phyloP scores from a whole-genome alignment of 2,113 vertebrate genomes.

The Takifugu bimaculatus region DNA sequence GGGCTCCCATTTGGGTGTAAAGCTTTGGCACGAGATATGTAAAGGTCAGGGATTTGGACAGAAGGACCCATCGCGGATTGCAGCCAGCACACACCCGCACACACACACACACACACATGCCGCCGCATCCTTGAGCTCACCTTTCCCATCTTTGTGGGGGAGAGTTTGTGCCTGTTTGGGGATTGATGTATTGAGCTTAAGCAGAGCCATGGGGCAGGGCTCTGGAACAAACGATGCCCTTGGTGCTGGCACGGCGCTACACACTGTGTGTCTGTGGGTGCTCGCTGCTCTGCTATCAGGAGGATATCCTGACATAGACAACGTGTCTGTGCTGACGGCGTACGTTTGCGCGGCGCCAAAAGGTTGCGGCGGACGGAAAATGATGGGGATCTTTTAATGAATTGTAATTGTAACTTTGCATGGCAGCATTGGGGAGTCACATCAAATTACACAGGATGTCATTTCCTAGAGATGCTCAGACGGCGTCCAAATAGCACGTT shows the following conservation, averaged over 20 bases:
- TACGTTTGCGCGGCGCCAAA: constrained; percentile 12
- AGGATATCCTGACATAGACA: constrained; percentile 54
- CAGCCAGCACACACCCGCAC: constrained; percentile 28
- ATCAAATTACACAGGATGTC: constrained; percentile 30
- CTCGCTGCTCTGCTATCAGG: constrained; percentile 40
- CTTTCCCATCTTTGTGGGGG: constrained; percentile 24
- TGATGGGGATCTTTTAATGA: constrained; percentile 13
- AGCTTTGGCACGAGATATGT: constrained; percentile 25
- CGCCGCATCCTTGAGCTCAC: constrained; percentile 42
- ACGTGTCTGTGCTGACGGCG: constrained; percentile 13
- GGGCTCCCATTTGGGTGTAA: constrained; percentile 20
- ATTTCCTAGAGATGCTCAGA: constrained; percentile 29
- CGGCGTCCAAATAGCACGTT: constrained; percentile 23
- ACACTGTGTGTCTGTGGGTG: constrained; percentile 28
- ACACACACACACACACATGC: constrained; percentile 19
- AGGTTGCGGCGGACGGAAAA: constrained; percentile 20
- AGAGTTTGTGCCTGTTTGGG: constrained; percentile 8
- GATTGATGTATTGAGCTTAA: constrained; percentile 43
- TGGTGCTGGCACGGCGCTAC: constrained; percentile 27
- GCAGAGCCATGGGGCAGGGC: constrained; percentile 32
- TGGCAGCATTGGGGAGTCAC: constrained; percentile 20
- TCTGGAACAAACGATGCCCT: constrained; percentile 57
- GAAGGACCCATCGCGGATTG: constrained; percentile 12
- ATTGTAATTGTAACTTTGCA: constrained; percentile 14
- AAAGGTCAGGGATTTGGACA: constrained; percentile 29